Percentiles rank a stretch among this genome's conserved stretches.
Conservation (phyloP, 2,113 vertebrate species). For the Brienomyrus brachyistius region DNA sequence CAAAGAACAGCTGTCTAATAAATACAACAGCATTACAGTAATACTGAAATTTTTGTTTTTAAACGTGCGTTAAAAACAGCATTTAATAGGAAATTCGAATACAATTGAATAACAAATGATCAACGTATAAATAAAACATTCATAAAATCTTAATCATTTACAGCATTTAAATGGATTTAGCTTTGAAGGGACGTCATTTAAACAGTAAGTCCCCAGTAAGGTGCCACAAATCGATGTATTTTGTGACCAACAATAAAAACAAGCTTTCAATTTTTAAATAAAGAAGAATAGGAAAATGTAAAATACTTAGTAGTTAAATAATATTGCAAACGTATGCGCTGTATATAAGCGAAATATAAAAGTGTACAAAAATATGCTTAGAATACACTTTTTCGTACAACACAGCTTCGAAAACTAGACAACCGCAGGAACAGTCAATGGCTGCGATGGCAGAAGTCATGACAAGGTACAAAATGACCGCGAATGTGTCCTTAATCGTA, state of each 20-base stretch:
- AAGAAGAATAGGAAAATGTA: conserved; percentile 64
- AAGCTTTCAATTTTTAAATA: conserved; percentile 15
- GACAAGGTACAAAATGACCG: conserved; percentile 42
- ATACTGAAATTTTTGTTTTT: conserved; percentile 18
- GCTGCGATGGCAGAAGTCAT: conserved; percentile 39
- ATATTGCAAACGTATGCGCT: conserved; percentile 45
- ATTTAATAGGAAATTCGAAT: conserved; percentile 41
- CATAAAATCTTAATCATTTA: conserved; percentile 46
- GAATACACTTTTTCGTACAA: conserved; percentile 22
- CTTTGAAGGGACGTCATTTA: conserved; percentile 41
- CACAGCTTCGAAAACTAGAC: conserved; percentile 54
- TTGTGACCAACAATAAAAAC: conserved; percentile 53
- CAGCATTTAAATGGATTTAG: conserved; percentile 54
- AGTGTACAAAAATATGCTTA: conserved; percentile 71
- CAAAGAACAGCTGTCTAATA: conserved; percentile 24
- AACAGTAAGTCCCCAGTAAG: conserved; percentile 46
- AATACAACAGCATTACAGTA: conserved; percentile 36
- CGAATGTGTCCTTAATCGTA: conserved; percentile 44
- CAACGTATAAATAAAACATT: conserved; percentile 48
- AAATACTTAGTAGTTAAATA: conserved; percentile 74
- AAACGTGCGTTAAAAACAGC: conserved; percentile 28
- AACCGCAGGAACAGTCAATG: conserved; percentile 58
- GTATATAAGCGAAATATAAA: conserved; percentile 62
- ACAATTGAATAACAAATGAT: conserved; percentile 46
- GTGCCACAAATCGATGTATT: conserved; percentile 59